Evolutionary conservation across 2,888 invertebrate species (phyloP), one percentile per base, ranked within the genome.

Genomic region (Anthophora plumipes): DNA sequence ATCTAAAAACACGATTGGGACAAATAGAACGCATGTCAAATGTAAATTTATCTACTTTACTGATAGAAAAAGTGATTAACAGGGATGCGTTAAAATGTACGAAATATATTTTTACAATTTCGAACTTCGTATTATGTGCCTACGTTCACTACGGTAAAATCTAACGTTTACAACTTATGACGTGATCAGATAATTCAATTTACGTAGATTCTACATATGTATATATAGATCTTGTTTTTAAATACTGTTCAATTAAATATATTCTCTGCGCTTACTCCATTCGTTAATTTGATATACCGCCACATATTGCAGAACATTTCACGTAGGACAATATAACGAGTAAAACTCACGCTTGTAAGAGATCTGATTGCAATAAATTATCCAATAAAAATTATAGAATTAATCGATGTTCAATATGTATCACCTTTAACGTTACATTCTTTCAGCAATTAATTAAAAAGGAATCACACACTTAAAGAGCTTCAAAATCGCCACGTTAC

Each of bases 401-500:
- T 25, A 17, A 37, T 52, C n/a, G 22, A 22, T 9, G 3, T 39
- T 8, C 3, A 37, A 3, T 52, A 39, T n/a, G 17, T 20, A 14
- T 59, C 22, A n/a, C 14, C 9, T 20, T 57, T n/a, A 14, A 17
- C 2, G 14, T 7, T 12, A 37, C 20, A 1, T 22, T 14, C 31
- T 55, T 37, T 55, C 1, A 39, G 31, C 3, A 64, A 46, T 64
- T 4, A 22, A 43, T 22, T 52, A 41, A 55, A 55, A 50, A 31
- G n/a, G 31, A 17, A 12, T 11, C 22, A 1, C n/a, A 25, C 31
- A 2, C n/a, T 54, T 68, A 31, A 46, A 54, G 31, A 31, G 41
- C 69, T 77, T 41, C 25, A 14, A n/a, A 31, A 54, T 39, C 54
- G 77, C 78, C 61, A 77, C 59, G 64, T 60, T 71, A 66, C 63